Base-by-base conservation (phyloP, 2,113 vertebrate species). In the Ramphastos sulfuratus region DNA sequence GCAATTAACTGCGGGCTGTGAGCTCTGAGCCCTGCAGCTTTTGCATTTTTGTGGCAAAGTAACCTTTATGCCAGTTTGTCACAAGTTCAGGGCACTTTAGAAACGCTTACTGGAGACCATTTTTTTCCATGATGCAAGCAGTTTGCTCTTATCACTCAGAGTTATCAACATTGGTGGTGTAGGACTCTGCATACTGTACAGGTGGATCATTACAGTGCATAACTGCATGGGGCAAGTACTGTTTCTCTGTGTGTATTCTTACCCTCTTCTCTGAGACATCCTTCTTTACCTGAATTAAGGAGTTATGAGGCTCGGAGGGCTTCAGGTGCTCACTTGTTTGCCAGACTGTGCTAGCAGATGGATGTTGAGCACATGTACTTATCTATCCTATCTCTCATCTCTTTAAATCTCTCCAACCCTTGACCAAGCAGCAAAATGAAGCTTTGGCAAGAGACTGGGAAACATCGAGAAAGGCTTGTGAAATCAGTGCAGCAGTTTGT, bases 51-150 rank as follows among this genome's bases (percentile, higher is more conserved):
- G 90, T 89, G 92, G 96, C 96, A 95, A 90, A 97, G 95, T 95
- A 97, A 97, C 95, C 94, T 97, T 97, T 97, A 97, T 97, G 96
- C 97, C 83, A 95, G 91, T 96, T 97, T 97, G 96, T 97, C 97
- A 97, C 96, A 97, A 96, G 97, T 97, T 97, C 95, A 96, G 95
- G 92, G 93, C 88, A 88, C 96, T 97, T 96, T n/a, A 95, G 96
- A 97, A 98, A 81, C 7, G 88, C 96, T 97, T 89, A 73, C 89
- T 30, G 84, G 84, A 75, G 84, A 85, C 83, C 83, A 88, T 95
- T 91, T 97, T 98, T 98, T 98, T 98, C 98, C 98, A 97, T 98
- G 98, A 98, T 97, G 98, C 95, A 98, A 97, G 97, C 96, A 97
- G 81, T 97, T 98, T 97, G 93, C 50, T 88, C 92, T 98, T 97